Evolutionary conservation across 2,888 invertebrate species (phyloP).

Genomic region (Orthosia incerta): DNA sequence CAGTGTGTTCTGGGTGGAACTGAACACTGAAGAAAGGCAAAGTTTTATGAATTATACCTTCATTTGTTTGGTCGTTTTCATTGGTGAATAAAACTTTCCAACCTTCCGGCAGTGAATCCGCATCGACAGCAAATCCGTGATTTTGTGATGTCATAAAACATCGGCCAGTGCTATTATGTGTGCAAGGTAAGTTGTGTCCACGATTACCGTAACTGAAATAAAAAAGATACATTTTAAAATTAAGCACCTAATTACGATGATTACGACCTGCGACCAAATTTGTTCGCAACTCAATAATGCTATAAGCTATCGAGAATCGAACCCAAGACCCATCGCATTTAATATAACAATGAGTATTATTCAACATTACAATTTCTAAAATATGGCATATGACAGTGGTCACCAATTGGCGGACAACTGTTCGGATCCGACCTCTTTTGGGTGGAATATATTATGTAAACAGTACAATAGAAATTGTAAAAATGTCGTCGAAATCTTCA

Average conservation of each 20-base stretch:
- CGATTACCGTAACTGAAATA: slow-evolving; percentile 97
- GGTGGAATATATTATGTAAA: no score
- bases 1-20: slow-evolving; percentile 99
- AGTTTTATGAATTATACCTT: slow-evolving; percentile 97
- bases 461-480: no score
- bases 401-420: no score
- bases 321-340: not conserved
- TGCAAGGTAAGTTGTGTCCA: slow-evolving; percentile 99
- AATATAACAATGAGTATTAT: no score
- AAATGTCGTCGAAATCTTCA: no score
- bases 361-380: no score
- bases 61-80: slow-evolving; percentile 98
- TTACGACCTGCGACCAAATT: not conserved
- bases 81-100: slow-evolving; percentile 98
- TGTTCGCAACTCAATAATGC: no score
- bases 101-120: slow-evolving; percentile 92
- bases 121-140: slow-evolving; percentile 98
- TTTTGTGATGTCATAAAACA: slow-evolving; percentile 99
- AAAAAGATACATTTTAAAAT: not conserved
- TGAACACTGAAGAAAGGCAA: slow-evolving; percentile 99
- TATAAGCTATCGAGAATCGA: not conserved
- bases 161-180: slow-evolving; percentile 95
- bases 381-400: no score
- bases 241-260: not conserved
- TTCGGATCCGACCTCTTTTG: no score